Percentiles rank a stretch among this genome's conserved stretches.
phyloP scores from a whole-genome alignment of 2,797 vertebrate species.

The Micromesistius poutassou region DNA sequence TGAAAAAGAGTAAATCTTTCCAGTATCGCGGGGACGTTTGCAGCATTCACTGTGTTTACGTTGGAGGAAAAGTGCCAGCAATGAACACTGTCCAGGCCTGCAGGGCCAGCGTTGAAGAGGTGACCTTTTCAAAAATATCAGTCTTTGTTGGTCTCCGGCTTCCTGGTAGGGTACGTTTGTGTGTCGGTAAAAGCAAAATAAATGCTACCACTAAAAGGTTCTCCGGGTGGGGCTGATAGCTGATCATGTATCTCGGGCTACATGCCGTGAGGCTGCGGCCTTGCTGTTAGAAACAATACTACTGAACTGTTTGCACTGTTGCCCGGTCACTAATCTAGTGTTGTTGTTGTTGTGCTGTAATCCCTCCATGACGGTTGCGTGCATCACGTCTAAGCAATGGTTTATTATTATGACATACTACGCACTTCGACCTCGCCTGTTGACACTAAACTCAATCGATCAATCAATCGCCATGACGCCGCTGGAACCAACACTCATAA shows the following conservation, averaged over 20 bases:
- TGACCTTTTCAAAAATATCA: neutral
- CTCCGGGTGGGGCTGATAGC: neutral
- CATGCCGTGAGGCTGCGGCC: too few species aligned
- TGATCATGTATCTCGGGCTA: neutral
- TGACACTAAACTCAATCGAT: neutral
- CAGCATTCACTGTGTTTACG: slow-evolving; percentile 17
- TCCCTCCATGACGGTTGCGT: neutral
- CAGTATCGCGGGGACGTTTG: neutral
- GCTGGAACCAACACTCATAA: neutral
- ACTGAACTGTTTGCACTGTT: neutral
- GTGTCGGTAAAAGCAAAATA: neutral
- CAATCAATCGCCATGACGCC: neutral
- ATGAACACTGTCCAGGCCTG: neutral
- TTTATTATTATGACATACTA: neutral
- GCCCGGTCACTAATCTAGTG: neutral
- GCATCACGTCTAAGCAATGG: neutral
- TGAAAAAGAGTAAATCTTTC: neutral
- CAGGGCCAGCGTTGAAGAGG: neutral
- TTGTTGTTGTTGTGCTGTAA: neutral
- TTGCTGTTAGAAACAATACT: too few species aligned
- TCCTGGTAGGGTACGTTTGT: neutral
- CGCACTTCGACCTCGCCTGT: neutral
- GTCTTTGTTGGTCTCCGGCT: neutral
- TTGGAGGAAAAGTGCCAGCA: neutral
- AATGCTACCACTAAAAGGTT: neutral